A percentile compares a stretch with the other conserved stretches of the same genome.
Conservation (phyloP, 2,113 vertebrate species). For the Sigmodon hispidus region DNA sequence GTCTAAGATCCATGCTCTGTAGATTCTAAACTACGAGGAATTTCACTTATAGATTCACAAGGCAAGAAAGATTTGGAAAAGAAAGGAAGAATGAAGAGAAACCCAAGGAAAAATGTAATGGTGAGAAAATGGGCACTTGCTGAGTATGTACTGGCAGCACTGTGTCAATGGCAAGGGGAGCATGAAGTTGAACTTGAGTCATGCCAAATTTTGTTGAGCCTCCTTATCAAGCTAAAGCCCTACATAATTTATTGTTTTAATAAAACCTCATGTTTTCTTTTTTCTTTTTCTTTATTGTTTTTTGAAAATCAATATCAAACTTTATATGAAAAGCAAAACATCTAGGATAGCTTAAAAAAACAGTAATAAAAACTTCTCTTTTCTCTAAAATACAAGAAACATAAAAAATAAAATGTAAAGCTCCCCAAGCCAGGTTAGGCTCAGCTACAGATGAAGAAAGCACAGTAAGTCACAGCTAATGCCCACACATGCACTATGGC, state of each 20-base stretch:
- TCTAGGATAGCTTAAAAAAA: too few relatives aligned
- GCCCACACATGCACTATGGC: too few relatives aligned
- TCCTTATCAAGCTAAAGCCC: not conserved
- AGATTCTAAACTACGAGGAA: slow-evolving; percentile 30
- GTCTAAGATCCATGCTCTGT: not conserved
- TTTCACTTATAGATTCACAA: not conserved
- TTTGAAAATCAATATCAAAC: too few relatives aligned
- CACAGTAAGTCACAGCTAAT: too few relatives aligned
- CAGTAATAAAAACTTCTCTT: too few relatives aligned
- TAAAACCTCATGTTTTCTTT: not conserved
- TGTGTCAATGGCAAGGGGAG: not conserved
- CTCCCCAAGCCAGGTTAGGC: too few relatives aligned
- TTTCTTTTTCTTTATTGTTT: too few relatives aligned
- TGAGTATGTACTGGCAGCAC: not conserved
- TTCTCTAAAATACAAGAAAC: too few relatives aligned
- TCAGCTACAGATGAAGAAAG: too few relatives aligned
- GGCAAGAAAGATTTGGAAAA: not conserved
- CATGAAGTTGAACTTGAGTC: not conserved
- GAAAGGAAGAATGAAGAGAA: slow-evolving; percentile 6
- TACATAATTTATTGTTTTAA: slow-evolving; percentile 25
- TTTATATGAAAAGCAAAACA: too few relatives aligned
- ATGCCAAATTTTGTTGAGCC: not conserved
- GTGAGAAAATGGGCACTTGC: not conserved
- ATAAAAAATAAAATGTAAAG: too few relatives aligned
- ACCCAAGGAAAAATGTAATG: not conserved